Percentiles rank a stretch among this genome's conserved stretches.
These are phyloP conservation scores for Leucozona laternaria DNA, from an alignment of 2,888 invertebrate genomes.

Conservation along the genomic window DNA sequence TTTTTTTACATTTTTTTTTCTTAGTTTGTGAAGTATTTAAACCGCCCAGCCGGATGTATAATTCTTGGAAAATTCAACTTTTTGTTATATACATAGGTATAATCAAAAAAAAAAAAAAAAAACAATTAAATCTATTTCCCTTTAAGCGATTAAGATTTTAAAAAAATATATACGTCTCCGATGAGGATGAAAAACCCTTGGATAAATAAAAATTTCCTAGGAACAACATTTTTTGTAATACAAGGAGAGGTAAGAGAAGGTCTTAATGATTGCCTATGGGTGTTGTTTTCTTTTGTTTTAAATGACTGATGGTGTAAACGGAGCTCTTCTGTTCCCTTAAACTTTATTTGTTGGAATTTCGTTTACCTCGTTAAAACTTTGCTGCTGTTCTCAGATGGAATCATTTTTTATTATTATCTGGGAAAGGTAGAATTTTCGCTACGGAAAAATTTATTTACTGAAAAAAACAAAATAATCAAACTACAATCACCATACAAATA, in stretches of 20 bases:
- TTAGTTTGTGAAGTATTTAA: background rate
- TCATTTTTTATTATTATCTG: no score
- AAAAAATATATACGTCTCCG: conserved; percentile 7
- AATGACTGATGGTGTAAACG: no score
- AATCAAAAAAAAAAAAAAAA: background rate
- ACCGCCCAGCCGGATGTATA: background rate
- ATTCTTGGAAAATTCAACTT: background rate
- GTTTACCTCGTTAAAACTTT: no score
- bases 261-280: no score
- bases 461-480: no score
- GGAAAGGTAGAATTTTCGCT: no score
- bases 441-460: no score
- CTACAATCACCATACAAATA: no score
- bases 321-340: no score
- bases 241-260: background rate
- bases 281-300: no score
- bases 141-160: background rate
- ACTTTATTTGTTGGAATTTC: no score
- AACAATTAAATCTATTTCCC: conserved; percentile 9
- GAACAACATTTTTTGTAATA: background rate
- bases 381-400: no score
- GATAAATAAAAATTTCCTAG: conserved; percentile 23
- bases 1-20: background rate
- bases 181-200: conserved; percentile 39
- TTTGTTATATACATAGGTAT: background rate